phyloP scores from a whole-genome alignment of 2,797 vertebrate species.

The Buceros bicornis region DNA sequence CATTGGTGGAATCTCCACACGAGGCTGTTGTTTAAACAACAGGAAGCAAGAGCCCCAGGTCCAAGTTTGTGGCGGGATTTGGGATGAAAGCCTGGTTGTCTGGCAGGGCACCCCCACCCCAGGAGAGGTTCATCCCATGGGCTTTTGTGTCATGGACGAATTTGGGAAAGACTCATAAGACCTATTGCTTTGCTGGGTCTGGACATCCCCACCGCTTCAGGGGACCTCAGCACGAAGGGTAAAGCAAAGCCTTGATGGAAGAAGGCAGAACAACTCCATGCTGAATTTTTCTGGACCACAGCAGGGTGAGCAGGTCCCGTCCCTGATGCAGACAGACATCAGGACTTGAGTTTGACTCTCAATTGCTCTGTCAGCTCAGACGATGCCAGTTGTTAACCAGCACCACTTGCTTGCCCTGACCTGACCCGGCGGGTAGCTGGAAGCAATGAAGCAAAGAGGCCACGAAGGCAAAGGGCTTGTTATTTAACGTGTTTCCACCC shows the following conservation, averaged over 20 bases:
- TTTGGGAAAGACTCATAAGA: not conserved
- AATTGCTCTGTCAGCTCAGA: not conserved
- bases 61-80: not conserved
- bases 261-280: fast-evolving
- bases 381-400: not conserved
- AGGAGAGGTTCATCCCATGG: not conserved
- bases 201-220: not conserved
- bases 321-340: not conserved
- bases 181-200: fast-evolving
- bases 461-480: not conserved
- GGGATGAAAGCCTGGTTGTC: not conserved
- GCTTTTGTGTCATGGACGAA: not conserved
- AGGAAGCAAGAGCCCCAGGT: not conserved
- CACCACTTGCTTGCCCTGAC: slow-evolving; percentile 35
- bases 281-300: not conserved
- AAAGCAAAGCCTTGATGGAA: not conserved
- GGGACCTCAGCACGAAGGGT: fast-evolving
- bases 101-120: not conserved
- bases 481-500: not conserved
- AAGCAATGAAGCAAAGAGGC: slow-evolving; percentile 19
- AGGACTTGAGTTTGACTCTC: not conserved
- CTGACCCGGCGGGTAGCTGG: slow-evolving; percentile 19
- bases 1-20: not conserved
- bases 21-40: not conserved
- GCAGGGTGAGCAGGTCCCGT: not conserved